Evolutionary conservation across 2,797 vertebrate species (phyloP), one percentile per base, ranked within the genome.

Genomic region (Diplodus sargus): DNA sequence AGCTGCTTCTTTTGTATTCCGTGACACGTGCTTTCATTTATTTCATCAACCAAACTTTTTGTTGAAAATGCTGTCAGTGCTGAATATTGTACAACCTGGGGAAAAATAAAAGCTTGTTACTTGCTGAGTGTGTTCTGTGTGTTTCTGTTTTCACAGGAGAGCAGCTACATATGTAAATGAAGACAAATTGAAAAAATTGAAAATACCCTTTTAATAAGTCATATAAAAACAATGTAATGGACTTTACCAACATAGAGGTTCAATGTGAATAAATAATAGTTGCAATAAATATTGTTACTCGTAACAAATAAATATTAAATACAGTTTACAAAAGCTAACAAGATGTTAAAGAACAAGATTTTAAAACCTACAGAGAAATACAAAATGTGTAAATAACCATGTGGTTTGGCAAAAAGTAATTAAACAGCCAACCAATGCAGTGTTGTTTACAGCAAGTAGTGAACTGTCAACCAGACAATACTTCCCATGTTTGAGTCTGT

Each of bases 41-140:
- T 81, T 78, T 72, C 3, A 64, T 45, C n/a, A 12, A 54, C 49
- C 61, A 15, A 34, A 49, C 9, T 28, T 47, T 43, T 79, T 70
- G 74, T 63, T 42, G 23, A 57, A 83, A 75, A 65, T 59, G 49
- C 7, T 72, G 22, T 80, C 47, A 65, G 13, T 52, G 48, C 61
- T 66, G 42, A 62, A 62, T 59, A 28, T 67, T 84, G 28, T 52
- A 30, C 61, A 51, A 54, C 57, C 34, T 78, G 49, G 18, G 82
- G 60, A 14, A 72, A 5, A 89, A 83, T 87, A 89, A 92, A 92
- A 79, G 25, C 59, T n/a, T 61, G 15, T n/a, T 72, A 39, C 73
- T 72, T 87, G 56, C 34, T 28, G 22, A 74, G 57, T 61, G 47
- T 9, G 0, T 48, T n/a, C 3, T 15, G 14, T 62, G 23, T 62